Evolutionary conservation across 2,113 vertebrate genomes (phyloP).

Genomic region (Noctilio leporinus): DNA sequence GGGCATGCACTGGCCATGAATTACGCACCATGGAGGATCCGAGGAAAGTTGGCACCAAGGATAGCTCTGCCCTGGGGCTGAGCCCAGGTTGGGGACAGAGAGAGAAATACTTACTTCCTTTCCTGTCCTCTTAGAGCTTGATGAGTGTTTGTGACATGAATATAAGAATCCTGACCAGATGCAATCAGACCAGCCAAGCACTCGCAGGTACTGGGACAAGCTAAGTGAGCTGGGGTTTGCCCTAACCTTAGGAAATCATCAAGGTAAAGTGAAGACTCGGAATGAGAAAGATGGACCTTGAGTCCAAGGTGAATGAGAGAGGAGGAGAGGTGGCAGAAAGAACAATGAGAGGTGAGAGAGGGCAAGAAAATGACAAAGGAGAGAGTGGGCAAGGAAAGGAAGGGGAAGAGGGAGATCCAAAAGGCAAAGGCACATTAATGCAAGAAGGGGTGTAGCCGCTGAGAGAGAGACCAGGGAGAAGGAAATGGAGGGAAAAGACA

Average conservation of each 20-base stretch:
- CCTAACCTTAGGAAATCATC: neutral
- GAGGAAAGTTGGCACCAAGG: slow-evolving; percentile 37
- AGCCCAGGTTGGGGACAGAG: neutral
- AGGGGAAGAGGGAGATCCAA: neutral
- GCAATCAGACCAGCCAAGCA: neutral
- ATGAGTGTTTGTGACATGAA: neutral
- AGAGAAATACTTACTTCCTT: slow-evolving; percentile 17
- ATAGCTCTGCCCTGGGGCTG: neutral
- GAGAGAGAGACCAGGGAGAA: neutral
- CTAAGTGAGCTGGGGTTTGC: neutral
- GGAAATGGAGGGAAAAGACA: neutral
- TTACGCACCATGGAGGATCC: neutral
- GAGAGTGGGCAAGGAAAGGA: neutral
- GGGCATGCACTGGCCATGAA: neutral
- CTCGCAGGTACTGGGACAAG: neutral
- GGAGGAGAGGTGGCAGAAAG: neutral
- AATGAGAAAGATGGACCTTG: neutral
- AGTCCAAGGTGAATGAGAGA: neutral
- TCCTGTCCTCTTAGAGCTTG: neutral
- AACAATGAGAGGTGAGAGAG: neutral
- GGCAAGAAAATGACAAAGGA: neutral
- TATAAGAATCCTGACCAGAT: neutral
- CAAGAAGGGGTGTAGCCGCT: neutral
- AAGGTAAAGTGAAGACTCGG: neutral
- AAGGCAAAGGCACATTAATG: neutral